Base-by-base conservation (phyloP, 2,113 vertebrate genomes). In the Sylvilagus bachmani region DNA sequence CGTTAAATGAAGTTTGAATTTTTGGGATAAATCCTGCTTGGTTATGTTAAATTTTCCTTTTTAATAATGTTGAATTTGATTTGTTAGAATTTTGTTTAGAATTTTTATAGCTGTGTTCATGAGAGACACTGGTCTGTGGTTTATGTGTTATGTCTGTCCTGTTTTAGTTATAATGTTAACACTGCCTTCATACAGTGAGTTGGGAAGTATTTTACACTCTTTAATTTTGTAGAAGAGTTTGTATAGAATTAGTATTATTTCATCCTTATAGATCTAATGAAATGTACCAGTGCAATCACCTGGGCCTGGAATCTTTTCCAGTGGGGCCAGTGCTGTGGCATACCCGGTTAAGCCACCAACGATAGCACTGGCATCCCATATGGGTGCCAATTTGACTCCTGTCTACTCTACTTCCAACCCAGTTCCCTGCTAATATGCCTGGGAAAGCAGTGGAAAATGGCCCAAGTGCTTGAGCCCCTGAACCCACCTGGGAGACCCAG, bases 51-150 rank as follows among this genome's bases (percentile, higher is more conserved):
- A 49, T 62, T 73, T 71, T 73, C 11, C 22, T 29, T 62, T 82
- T 62, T 33, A 74, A 64, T 61, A 64, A 10, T 73, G 14, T 82
- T 83, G 24, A 14, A 84, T 27, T 90, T 27, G 55, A 64, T 62
- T 22, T 82, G 29, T 53, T 82, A 64, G 33, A 73, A 61, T 90
- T 90, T 49, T 78, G 9, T 53, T 67, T 81, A 90, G 53, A 90
- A n/a, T 62, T 71, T 90, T 81, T 81, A 4, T 85, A 51, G 33
- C 53, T 29, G 24, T 36, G 3, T 29, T 90, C 22, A 90, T 62
- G 36, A 33, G 27, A 21, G 89, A 81, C 64, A 33, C 27, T 88
- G 29, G 44, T 27, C 29, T 51, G 21, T 62, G 36, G 36, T 90
- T 64, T 70, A 64, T 64, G 62, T 49, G 33, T 66, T 66, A 5